Base-by-base conservation (phyloP, 2,888 invertebrate species). In the Nowickia ferox region DNA sequence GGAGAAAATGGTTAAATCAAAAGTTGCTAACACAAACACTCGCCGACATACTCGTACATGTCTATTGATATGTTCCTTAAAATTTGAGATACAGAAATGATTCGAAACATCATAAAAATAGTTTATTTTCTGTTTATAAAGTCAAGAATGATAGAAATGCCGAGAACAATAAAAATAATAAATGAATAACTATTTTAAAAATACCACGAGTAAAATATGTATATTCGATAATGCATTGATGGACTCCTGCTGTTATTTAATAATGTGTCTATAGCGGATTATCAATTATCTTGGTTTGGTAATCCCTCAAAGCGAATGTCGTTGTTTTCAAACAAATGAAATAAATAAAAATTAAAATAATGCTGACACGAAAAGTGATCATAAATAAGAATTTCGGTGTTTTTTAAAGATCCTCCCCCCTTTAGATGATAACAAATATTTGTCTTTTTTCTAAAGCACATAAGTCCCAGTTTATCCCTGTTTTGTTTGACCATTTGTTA, bases 251-350 rank as follows among this genome's bases (percentile, higher is more conserved):
- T 83, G 85, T 11, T 83, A 19, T 85, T 78, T 74, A 63, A 68
- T 77, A 59, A 66, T 80, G 80, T 81, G 76, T 63, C 74, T 84
- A 78, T 82, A 65, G 82, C 69, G 75, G 85, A 86, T 86, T 86
- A 86, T n/a, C 59, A 65, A 86, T 82, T 79, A 86, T 83, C 79
- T 83, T 61, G 79, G 65, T 75, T 75, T 82, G 85, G 83, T 83
- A 86, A 75, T 83, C 71, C 69, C 13, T 65, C 57, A 57, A 82
- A 85, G 82, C 85, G 83, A 85, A 85, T 85, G 82, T 69, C 74
- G 63, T 48, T 76, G 69, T 82, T 76, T 38, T 38, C 9, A 42
- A 66, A 82, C 40, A 69, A 61, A 63, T 53, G 15, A 42, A 48
- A 17, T 57, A 51, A 19, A 55, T 51, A 15, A 65, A 51, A 38